These are phyloP conservation scores for Myodes glareolus DNA, from an alignment of 2,113 vertebrate genomes.

Conservation along the genomic window DNA sequence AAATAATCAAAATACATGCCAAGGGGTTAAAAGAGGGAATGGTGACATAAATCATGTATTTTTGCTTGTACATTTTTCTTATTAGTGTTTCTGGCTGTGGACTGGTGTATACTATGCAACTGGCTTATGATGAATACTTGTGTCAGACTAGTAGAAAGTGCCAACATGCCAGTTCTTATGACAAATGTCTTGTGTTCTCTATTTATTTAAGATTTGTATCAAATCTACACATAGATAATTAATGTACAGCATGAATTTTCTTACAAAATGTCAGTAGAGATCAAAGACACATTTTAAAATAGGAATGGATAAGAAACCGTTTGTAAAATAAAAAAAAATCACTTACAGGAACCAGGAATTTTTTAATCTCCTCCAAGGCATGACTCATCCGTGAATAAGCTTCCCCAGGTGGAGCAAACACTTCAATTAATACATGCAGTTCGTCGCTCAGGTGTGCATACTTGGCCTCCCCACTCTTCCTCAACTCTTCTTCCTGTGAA, in stretches of 20 bases:
- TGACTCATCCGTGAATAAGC: conserved; percentile 99
- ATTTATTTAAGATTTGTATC: not conserved
- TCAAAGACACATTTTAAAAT: conserved; percentile 45
- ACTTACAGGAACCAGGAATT: conserved; percentile 99
- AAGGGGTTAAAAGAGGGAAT: conserved; percentile 20
- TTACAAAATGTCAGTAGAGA: conserved; percentile 21
- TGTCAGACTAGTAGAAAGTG: not conserved
- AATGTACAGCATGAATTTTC: not conserved
- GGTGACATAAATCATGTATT: not conserved
- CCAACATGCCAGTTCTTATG: not conserved
- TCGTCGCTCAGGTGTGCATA: conserved; percentile 97
- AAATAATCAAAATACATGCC: not conserved
- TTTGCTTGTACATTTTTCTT: not conserved
- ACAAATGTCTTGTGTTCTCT: not conserved
- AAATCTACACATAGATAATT: not conserved
- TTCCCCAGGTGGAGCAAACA: conserved; percentile 98
- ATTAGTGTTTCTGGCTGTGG: not conserved
- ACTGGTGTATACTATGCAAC: not conserved
- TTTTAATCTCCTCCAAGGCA: conserved; percentile 99
- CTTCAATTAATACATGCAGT: conserved; percentile 99
- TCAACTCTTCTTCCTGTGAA: conserved; percentile 96
- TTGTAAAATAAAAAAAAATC: conserved; percentile 64
- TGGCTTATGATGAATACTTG: not conserved
- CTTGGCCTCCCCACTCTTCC: conserved; percentile 98
- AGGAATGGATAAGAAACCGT: conserved; percentile 34